phyloP scores from a whole-genome alignment of 2,797 vertebrate genomes.

The Chelidonichthys spinosus region DNA sequence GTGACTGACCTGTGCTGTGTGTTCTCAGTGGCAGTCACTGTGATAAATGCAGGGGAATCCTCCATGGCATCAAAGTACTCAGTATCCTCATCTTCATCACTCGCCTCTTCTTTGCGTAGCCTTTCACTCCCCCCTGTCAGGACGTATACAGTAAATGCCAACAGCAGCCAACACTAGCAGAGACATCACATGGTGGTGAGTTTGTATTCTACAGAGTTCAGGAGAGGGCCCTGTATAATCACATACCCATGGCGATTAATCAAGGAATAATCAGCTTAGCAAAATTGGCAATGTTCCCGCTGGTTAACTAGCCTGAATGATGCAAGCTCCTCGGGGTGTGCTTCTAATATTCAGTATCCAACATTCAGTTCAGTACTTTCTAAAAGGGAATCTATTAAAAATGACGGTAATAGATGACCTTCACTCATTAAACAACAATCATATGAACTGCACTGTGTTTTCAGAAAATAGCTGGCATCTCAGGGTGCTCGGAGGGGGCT shows the following conservation, averaged over 20 bases:
- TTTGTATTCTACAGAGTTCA: slow-evolving; percentile 43
- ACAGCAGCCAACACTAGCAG: slow-evolving; percentile 12
- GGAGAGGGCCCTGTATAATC: slow-evolving; percentile 53
- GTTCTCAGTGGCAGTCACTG: slow-evolving; percentile 92
- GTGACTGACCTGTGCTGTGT: slow-evolving; percentile 91
- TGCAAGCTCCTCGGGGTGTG: slow-evolving; percentile 16
- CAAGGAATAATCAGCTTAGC: slow-evolving; percentile 71
- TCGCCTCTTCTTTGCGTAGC: slow-evolving; percentile 91
- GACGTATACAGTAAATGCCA: slow-evolving; percentile 32
- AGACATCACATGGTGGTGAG: slow-evolving; percentile 10
- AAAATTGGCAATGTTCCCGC: slow-evolving; percentile 61
- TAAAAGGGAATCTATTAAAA: slow-evolving; percentile 10
- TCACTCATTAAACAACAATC: not conserved
- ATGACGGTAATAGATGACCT: not conserved
- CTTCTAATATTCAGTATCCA: slow-evolving; percentile 29
- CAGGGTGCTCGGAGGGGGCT: no score
- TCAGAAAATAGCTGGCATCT: not conserved
- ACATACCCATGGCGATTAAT: slow-evolving; percentile 66
- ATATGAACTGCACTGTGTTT: not conserved
- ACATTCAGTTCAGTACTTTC: slow-evolving; percentile 14
- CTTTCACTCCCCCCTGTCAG: slow-evolving; percentile 81
- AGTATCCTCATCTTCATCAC: slow-evolving; percentile 99
- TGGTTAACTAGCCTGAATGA: slow-evolving; percentile 54
- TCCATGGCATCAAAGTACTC: slow-evolving; percentile 99
- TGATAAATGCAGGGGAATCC: slow-evolving; percentile 96